Evolutionary conservation across 2,113 vertebrate genomes (phyloP).

Genomic region (Neofelis nebulosa): DNA sequence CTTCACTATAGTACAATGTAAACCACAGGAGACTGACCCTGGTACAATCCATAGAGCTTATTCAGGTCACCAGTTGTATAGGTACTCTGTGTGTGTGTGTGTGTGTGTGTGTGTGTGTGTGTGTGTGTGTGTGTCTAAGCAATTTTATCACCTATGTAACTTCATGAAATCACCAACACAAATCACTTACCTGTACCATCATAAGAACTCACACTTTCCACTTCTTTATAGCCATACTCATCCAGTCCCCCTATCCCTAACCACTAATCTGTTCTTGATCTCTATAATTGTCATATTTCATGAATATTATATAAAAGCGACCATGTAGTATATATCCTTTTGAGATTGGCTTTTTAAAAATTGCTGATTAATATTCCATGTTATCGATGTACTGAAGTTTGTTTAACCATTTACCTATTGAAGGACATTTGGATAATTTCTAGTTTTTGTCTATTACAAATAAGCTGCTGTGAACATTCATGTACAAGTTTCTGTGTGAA

Average conservation of each 20-base stretch:
- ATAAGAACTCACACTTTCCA: neutral
- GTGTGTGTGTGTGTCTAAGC: neutral
- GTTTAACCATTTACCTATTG: neutral
- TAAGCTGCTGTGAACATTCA: neutral
- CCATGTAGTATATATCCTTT: neutral
- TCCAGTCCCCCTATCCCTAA: neutral
- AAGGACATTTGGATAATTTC: conserved; percentile 13
- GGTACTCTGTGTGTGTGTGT: neutral
- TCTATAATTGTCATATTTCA: neutral
- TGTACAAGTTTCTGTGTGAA: neutral
- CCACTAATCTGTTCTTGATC: neutral
- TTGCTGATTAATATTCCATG: neutral
- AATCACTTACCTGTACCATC: neutral
- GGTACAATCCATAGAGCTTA: neutral
- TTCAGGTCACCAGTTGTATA: neutral
- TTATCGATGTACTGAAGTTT: neutral
- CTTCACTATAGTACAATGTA: neutral
- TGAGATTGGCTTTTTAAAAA: neutral
- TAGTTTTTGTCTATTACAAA: neutral
- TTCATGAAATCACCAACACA: neutral
- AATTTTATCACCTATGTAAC: neutral
- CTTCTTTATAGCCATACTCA: neutral
- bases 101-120: neutral
- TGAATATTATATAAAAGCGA: neutral
- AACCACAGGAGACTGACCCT: neutral